phyloP scores from a whole-genome alignment of 2,888 invertebrate genomes.

The Parnassius apollo region DNA sequence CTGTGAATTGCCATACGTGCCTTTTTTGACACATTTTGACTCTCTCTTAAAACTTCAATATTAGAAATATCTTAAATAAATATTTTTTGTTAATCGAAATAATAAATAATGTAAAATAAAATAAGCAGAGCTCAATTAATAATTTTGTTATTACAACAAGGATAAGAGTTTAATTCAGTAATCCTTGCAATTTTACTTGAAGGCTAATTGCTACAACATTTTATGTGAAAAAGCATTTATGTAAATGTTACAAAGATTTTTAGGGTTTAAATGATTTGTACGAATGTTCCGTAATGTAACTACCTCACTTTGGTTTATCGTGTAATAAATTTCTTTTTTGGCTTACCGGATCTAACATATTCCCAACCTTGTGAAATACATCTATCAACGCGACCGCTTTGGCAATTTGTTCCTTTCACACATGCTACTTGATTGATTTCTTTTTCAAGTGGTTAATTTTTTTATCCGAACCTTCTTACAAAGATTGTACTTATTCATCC shows the following conservation, averaged over 20 bases:
- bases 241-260: not conserved
- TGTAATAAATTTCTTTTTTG: constrained; percentile 26
- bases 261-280: not conserved
- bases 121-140: too few species aligned
- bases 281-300: not conserved
- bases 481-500: too few species aligned
- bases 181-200: not conserved
- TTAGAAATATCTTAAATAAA: too few species aligned
- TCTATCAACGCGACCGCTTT: constrained; percentile 26
- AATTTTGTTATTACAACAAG: too few species aligned
- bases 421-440: constrained; percentile 23
- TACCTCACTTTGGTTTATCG: constrained; percentile 1
- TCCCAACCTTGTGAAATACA: constrained; percentile 24
- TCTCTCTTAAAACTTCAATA: too few species aligned
- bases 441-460: constrained; percentile 8
- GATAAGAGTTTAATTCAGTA: too few species aligned
- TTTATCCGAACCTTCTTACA: not conserved
- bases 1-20: too few species aligned
- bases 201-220: not conserved
- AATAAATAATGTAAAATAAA: too few species aligned
- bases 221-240: not conserved
- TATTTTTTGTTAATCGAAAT: too few species aligned
- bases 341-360: constrained; percentile 28
- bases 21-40: too few species aligned
- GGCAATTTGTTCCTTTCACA: constrained; percentile 27